Conservation (phyloP, 2,113 vertebrate genomes). For the Cyrtonyx montezumae region DNA sequence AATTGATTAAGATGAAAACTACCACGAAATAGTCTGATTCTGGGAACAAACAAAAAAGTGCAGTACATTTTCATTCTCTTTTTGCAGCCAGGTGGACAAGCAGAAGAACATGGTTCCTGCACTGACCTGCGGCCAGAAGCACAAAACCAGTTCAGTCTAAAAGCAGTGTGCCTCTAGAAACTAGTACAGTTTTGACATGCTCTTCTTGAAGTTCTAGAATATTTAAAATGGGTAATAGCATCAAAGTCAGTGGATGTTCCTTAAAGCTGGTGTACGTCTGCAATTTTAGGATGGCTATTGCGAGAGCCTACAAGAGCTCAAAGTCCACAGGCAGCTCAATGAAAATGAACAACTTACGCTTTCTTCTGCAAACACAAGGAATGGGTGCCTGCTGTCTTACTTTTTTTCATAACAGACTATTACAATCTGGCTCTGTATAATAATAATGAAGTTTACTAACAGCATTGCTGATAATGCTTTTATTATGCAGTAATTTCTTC, state of each 20-base stretch:
- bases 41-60: background rate
- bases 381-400: background rate
- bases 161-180: background rate
- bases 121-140: background rate
- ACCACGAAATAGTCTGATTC: background rate
- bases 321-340: fast-evolving
- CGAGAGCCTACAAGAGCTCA: background rate
- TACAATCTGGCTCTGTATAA: background rate
- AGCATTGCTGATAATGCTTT: background rate
- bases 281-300: background rate
- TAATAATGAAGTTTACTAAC: background rate
- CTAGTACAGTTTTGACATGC: background rate
- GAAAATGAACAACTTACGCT: background rate
- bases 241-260: background rate
- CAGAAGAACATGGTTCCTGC: background rate
- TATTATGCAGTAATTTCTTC: background rate
- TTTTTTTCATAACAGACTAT: background rate
- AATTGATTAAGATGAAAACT: background rate
- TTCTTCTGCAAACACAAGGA: background rate
- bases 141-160: background rate
- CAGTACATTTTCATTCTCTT: background rate
- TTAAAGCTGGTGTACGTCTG: fast-evolving
- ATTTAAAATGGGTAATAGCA: background rate
- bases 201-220: background rate
- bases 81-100: background rate